phyloP scores from a whole-genome alignment of 2,888 invertebrate genomes.

The Chaetoderma sp. region DNA sequence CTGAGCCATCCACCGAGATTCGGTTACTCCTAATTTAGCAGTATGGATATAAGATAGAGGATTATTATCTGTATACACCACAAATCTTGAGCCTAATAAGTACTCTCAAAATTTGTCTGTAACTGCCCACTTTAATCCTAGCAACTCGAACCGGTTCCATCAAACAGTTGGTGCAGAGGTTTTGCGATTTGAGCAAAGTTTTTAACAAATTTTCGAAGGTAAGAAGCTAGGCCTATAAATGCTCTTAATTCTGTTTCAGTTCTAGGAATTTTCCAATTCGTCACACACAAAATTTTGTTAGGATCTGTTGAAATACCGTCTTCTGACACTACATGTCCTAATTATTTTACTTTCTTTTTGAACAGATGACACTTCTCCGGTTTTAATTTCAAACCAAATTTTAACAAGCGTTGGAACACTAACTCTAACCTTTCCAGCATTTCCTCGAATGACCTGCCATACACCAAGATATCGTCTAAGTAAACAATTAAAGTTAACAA shows the following conservation, averaged over 20 bases:
- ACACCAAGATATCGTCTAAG: constrained; percentile 40
- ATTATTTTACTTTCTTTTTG: constrained; percentile 17
- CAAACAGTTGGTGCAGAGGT: constrained; percentile 30
- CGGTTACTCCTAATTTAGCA: too few species aligned
- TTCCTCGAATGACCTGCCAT: constrained; percentile 31
- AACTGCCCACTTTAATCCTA: too few species aligned
- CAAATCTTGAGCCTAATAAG: too few species aligned
- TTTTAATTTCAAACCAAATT: constrained; percentile 35
- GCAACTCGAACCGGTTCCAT: too few species aligned
- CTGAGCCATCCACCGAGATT: too few species aligned
- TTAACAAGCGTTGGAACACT: constrained; percentile 31
- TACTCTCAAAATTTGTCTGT: too few species aligned
- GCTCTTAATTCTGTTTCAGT: constrained; percentile 19
- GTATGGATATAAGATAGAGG: too few species aligned
- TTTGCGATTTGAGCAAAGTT: constrained; percentile 34
- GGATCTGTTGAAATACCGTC: constrained; percentile 34
- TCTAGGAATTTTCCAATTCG: constrained; percentile 31
- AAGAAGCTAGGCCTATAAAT: constrained; percentile 36
- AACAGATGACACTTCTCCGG: constrained; percentile 37
- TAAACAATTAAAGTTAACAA: constrained; percentile 31
- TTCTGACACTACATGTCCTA: constrained; percentile 31
- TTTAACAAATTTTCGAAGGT: constrained; percentile 33
- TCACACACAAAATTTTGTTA: constrained; percentile 26
- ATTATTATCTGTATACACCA: too few species aligned
- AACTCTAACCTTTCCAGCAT: constrained; percentile 31